These are phyloP conservation scores for Epirrhoe tristata DNA, from an alignment of 2,888 invertebrate species.

Conservation along the genomic window DNA sequence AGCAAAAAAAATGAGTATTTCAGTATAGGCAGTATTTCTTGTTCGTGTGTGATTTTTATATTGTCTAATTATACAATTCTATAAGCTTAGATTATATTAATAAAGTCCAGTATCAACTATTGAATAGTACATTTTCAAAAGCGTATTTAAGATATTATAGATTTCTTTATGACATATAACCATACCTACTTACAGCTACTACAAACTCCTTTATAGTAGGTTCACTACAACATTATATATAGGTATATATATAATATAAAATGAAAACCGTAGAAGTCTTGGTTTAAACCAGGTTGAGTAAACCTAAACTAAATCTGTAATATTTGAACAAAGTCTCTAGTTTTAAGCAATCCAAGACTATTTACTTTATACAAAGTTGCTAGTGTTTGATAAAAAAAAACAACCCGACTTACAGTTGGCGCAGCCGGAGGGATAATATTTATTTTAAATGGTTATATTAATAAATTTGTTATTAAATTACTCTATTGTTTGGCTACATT, in stretches of 20 bases:
- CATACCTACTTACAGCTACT: background rate
- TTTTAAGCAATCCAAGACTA: no score
- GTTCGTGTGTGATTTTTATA: conserved; percentile 12
- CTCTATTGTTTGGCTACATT: conserved; percentile 21
- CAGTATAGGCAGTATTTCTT: conserved; percentile 27
- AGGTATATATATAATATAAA: no score
- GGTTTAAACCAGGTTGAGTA: no score
- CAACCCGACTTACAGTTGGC: conserved; percentile 10
- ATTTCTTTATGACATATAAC: no score
- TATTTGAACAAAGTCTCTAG: no score
- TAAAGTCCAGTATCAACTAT: background rate
- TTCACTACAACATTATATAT: no score
- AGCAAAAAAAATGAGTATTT: conserved; percentile 46
- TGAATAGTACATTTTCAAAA: background rate
- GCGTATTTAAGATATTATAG: background rate
- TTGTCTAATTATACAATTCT: background rate
- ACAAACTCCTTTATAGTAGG: conserved; percentile 1
- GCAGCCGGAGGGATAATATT: conserved; percentile 12
- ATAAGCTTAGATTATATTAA: background rate
- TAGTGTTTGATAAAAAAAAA: background rate
- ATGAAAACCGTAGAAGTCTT: no score
- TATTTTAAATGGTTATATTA: background rate
- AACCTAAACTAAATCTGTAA: no score
- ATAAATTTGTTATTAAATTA: background rate
- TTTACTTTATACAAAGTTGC: background rate